Evolutionary conservation across 2,888 invertebrate species (phyloP), one percentile per base, ranked within the genome.

Genomic region (Platerodrilus igneus): DNA sequence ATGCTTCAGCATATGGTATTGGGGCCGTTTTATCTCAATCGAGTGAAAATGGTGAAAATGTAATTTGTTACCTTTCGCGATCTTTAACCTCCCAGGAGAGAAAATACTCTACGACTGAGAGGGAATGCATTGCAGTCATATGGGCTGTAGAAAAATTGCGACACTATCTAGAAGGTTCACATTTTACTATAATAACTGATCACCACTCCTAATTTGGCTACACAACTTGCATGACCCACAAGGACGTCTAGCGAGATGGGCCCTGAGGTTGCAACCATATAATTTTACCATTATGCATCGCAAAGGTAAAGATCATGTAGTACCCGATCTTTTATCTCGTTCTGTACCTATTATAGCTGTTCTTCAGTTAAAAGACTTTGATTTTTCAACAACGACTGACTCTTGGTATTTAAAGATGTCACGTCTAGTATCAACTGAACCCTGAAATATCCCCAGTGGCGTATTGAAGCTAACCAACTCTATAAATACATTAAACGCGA

Each of bases 181-280:
- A 34, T 2, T 56, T 55, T 23, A 47, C 50, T 22, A 60, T 55
- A 1, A 20, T 51, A 1, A 52, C 52, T 6, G 53, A 56, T 32
- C 56, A 58, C 33, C 56, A 53, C 27, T 45, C 51, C 1, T 42
- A 53, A 3, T 41, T 8, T 56, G 49, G 45, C 36, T 56, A n/a
- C n/a, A n/a, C n/a, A n/a, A n/a, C n/a, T n/a, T n/a, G n/a, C n/a
- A n/a, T n/a, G n/a, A n/a, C n/a, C n/a, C n/a, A n/a, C n/a, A n/a
- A n/a, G n/a, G n/a, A n/a, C n/a, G n/a, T n/a, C n/a, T n/a, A n/a
- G n/a, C 55, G 3, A 31, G 56, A 15, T 57, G 55, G 52, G 30
- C 26, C 2, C 36, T 52, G 4, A 37, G 29, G 11, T 31, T 53
- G 5, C 48, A 40, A 21, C 45, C 47, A 17, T 53, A 38, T 30